phyloP scores from a whole-genome alignment of 1,140 invertebrate genomes.

The Bombus confusus region DNA sequence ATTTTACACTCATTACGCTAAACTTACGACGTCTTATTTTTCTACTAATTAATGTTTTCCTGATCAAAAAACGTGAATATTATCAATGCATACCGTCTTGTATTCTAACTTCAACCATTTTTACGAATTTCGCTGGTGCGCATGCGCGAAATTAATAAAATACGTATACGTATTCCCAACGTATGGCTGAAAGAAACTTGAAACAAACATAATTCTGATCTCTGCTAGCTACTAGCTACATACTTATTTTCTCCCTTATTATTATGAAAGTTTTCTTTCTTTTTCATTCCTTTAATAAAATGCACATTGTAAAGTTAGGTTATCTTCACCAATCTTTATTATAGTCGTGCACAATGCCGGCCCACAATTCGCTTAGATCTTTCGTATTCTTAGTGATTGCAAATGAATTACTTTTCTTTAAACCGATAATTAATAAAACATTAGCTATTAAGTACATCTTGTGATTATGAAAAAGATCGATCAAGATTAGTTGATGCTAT shows the following conservation, averaged over 20 bases:
- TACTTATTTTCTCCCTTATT: not conserved
- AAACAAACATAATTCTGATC: not conserved
- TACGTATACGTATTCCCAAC: not conserved
- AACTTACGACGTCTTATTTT: conserved; percentile 25
- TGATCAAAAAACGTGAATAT: not conserved
- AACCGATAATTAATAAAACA: too few relatives aligned
- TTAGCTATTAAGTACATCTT: not conserved
- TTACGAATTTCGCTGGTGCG: not conserved
- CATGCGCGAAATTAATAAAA: conserved; percentile 11
- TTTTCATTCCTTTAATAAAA: not conserved
- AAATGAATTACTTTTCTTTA: too few relatives aligned
- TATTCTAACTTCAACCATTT: conserved; percentile 22
- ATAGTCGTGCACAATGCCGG: not conserved
- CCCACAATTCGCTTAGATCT: not conserved
- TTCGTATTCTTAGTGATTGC: not conserved
- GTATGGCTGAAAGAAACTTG: not conserved
- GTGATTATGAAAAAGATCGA: not conserved
- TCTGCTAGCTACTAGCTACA: not conserved
- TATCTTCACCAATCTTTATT: not conserved
- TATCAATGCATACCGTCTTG: conserved; percentile 1
- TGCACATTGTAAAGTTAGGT: not conserved
- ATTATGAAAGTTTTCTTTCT: too few relatives aligned
- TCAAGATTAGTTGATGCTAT: not conserved
- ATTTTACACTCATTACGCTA: conserved; percentile 13
- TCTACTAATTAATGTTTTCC: not conserved